Evolutionary conservation across 1,140 invertebrate genomes (phyloP).

Genomic region (Pogonognathellus flavescens): DNA sequence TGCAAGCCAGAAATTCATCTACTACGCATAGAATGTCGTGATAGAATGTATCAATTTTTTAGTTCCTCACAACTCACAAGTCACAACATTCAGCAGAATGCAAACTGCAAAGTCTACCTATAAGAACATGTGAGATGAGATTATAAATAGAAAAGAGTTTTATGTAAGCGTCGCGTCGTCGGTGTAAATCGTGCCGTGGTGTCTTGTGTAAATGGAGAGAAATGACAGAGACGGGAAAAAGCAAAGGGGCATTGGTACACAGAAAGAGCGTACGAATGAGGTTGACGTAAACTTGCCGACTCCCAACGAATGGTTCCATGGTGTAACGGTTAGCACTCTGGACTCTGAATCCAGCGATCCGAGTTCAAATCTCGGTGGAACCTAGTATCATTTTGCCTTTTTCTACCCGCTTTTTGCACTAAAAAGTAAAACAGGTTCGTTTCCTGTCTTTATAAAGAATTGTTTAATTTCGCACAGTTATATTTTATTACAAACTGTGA

Average conservation of each 20-base stretch:
- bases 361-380: conserved; percentile 76
- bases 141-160: neutral
- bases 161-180: neutral
- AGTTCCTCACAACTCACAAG: too few relatives aligned
- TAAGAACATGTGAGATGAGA: too few relatives aligned
- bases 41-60: too few relatives aligned
- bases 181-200: neutral
- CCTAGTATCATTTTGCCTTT: conserved; percentile 67
- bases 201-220: neutral
- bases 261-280: conserved; percentile 15
- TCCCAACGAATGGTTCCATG: conserved; percentile 62
- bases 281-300: neutral
- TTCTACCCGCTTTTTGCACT: neutral
- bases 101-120: too few relatives aligned
- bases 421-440: too few relatives aligned
- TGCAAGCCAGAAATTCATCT: too few relatives aligned
- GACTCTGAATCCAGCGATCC: conserved; percentile 79
- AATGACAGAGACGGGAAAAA: neutral
- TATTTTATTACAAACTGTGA: too few relatives aligned
- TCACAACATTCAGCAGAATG: too few relatives aligned
- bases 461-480: too few relatives aligned
- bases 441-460: too few relatives aligned
- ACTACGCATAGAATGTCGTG: too few relatives aligned
- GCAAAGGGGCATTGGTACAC: neutral
- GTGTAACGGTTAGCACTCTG: conserved; percentile 78